These are phyloP conservation scores for Danaus chrysippus DNA, from an alignment of 2,888 invertebrate genomes.

Conservation along the genomic window DNA sequence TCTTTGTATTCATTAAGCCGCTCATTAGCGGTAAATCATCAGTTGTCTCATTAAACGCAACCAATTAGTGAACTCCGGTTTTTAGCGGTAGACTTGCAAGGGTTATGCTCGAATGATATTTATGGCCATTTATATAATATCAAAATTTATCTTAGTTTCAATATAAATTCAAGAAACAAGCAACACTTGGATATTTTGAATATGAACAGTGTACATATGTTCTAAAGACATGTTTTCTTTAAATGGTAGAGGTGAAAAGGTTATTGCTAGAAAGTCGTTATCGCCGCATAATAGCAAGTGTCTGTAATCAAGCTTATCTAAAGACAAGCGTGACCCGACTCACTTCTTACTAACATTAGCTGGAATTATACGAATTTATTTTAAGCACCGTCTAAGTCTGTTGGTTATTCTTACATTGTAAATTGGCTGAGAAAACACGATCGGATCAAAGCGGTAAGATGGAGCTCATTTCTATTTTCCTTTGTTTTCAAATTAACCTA, in stretches of 20 bases:
- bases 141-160: too few relatives aligned
- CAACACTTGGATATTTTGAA: too few relatives aligned
- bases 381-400: conserved; percentile 18
- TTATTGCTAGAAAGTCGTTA: background rate
- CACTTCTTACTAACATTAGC: conserved; percentile 27
- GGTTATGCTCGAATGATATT: conserved; percentile 10
- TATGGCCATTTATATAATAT: background rate
- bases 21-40: conserved; percentile 67
- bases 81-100: conserved; percentile 17
- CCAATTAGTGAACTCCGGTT: conserved; percentile 58
- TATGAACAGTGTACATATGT: too few relatives aligned
- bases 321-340: conserved; percentile 34
- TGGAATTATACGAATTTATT: conserved; percentile 30
- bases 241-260: background rate
- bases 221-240: background rate
- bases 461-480: background rate
- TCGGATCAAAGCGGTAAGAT: conserved; percentile 6
- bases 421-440: conserved; percentile 15
- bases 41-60: conserved; percentile 65
- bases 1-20: conserved; percentile 41
- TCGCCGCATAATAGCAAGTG: background rate
- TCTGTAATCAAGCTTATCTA: conserved; percentile 18
- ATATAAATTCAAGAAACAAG: too few relatives aligned
- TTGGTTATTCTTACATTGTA: conserved; percentile 19
- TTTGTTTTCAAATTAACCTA: background rate